phyloP scores from a whole-genome alignment of 2,797 vertebrate species.

The Alca torda region DNA sequence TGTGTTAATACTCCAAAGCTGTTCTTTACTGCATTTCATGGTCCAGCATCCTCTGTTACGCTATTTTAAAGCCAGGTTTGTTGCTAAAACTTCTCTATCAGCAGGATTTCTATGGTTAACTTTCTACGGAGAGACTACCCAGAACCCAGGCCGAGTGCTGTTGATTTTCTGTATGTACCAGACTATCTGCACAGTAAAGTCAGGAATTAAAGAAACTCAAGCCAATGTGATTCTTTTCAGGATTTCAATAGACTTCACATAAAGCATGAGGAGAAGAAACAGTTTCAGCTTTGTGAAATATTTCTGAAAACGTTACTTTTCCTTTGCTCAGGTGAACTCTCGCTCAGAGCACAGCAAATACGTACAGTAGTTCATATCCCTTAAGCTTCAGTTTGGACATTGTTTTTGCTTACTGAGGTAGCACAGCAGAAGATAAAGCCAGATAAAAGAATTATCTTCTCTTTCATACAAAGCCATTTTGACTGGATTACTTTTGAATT shows the following conservation, averaged over 20 bases:
- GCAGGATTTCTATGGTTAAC: background rate
- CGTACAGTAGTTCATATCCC: background rate
- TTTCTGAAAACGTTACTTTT: background rate
- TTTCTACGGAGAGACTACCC: background rate
- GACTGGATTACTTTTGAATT: background rate
- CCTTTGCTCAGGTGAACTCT: background rate
- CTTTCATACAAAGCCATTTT: background rate
- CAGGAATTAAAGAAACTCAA: background rate
- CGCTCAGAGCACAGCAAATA: background rate
- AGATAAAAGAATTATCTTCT: background rate
- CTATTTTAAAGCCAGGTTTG: background rate
- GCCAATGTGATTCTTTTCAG: background rate
- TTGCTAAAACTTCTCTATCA: background rate
- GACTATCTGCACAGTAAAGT: background rate
- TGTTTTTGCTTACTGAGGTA: background rate
- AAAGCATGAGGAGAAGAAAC: background rate
- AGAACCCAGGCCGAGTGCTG: background rate
- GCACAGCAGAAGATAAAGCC: background rate
- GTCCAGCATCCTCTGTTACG: background rate
- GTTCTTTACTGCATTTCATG: background rate
- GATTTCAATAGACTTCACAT: background rate
- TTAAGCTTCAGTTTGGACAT: background rate
- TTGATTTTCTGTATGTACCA: background rate
- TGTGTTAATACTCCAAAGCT: background rate
- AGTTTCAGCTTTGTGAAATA: background rate